Percentiles rank a stretch among this genome's conserved stretches.
phyloP scores from a whole-genome alignment of 2,797 vertebrate genomes.

The Semaprochilodus insignis region DNA sequence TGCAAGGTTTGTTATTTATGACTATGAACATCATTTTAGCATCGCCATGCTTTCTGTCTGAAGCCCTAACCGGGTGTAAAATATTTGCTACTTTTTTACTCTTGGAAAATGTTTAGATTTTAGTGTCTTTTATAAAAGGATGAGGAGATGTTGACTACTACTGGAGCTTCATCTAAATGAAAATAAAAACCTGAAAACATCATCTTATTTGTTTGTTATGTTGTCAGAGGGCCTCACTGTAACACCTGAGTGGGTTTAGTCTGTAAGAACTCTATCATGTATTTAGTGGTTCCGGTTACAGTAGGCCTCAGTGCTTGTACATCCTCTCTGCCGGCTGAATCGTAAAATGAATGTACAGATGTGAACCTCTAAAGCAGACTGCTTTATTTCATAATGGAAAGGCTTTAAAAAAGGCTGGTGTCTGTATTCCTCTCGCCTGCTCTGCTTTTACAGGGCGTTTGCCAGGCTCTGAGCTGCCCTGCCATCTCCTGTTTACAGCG shows the following conservation, averaged over 20 bases:
- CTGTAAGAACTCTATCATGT: neutral
- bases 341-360: conserved; percentile 10
- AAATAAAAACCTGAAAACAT: conserved; percentile 19
- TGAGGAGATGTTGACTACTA: conserved; percentile 77
- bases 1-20: conserved; percentile 78
- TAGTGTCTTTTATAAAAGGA: conserved; percentile 81
- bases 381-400: conserved; percentile 52
- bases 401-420: conserved; percentile 41
- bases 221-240: neutral
- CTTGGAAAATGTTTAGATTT: conserved; percentile 79
- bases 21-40: conserved; percentile 76
- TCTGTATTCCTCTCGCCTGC: conserved; percentile 19
- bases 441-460: conserved; percentile 52
- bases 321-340: neutral
- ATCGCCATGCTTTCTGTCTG: conserved; percentile 79
- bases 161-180: conserved; percentile 66
- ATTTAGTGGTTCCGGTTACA: neutral
- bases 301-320: neutral
- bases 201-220: neutral
- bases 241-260: too few relatives aligned
- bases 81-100: conserved; percentile 80
- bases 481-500: conserved; percentile 67
- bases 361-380: conserved; percentile 17
- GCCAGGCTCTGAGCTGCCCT: conserved; percentile 40
- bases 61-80: conserved; percentile 75